Evolutionary conservation across 2,113 vertebrate species (phyloP).

Genomic region (Leucoraja erinaceus): DNA sequence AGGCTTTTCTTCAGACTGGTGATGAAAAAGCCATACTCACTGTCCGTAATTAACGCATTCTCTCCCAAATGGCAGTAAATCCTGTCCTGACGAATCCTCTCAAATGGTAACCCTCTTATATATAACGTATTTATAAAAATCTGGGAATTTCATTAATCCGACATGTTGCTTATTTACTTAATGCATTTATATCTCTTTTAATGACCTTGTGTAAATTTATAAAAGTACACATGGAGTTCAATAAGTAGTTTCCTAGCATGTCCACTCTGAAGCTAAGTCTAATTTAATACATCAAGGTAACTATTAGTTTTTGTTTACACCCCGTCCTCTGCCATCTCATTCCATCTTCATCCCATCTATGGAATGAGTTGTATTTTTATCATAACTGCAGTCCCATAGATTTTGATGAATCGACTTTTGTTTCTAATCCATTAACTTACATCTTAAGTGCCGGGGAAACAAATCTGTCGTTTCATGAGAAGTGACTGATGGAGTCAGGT

Average conservation of each 20-base stretch:
- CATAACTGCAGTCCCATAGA: neutral
- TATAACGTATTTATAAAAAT: too few species aligned
- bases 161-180: neutral
- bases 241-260: neutral
- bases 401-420: neutral
- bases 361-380: neutral
- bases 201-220: neutral
- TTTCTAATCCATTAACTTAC: conserved; percentile 56
- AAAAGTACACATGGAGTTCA: neutral
- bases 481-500: conserved; percentile 92
- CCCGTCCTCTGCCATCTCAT: neutral
- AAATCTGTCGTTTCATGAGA: conserved; percentile 92
- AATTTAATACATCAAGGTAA: neutral
- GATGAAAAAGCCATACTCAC: too few species aligned
- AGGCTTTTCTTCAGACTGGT: too few species aligned
- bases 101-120: too few species aligned
- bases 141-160: too few species aligned
- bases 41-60: too few species aligned
- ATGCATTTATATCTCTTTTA: neutral
- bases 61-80: too few species aligned
- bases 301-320: neutral
- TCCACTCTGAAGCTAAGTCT: neutral
- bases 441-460: conserved; percentile 90
- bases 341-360: too few species aligned
- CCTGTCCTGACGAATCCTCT: too few species aligned